Base-by-base conservation (phyloP, 2,797 vertebrate genomes). In the Ptychobarbus kaznakovi region DNA sequence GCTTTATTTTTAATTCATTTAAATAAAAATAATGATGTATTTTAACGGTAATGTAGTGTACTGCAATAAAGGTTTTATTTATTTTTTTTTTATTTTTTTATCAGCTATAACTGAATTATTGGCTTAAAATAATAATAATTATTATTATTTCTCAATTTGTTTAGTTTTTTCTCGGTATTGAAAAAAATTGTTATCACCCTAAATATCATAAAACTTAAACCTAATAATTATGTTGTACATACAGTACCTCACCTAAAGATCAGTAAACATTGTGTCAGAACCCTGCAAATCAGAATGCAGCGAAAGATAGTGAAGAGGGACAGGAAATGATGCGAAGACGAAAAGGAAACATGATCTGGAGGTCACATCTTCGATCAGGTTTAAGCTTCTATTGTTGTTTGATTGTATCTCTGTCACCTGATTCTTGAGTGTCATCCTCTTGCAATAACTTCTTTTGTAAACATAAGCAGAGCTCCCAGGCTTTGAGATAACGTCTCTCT, bases 401-500 rank as follows among this genome's bases (percentile, higher is more conserved):
- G 69, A 82, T 82, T 74, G 73, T 83, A 76, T 80, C 61, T 66
- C 42, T 32, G 61, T 68, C 72, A 68, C 58, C 40, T 68, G 46
- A 53, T 78, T 82, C 56, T 72, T 42, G 69, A 78, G 66, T 86
- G 75, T 63, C 56, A 40, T 79, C 42, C 28, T n/a, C 35, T 53
- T 46, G 22, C 6, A 56, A 10, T 66, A 79, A 63, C 75, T 75
- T 80, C 40, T 20, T 28, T 56, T 84, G 76, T 74, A 75, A 87
- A 80, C 49, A 69, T 35, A 58, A 86, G 87, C 87, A 90, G 90
- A 92, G 89, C 92, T 93, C 87, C 91, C 89, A 92, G 91, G 89
- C 92, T 90, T 87, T 90, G 89, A 92, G 92, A 93, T 93, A 93
- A 93, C 93, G 92, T 90, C 94, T 94, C 66, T 95, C 93, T 94